Base-by-base conservation (phyloP, 30 jellyfish, hydroid and myxozoan species). In the Pseudorhiza aurosa region DNA sequence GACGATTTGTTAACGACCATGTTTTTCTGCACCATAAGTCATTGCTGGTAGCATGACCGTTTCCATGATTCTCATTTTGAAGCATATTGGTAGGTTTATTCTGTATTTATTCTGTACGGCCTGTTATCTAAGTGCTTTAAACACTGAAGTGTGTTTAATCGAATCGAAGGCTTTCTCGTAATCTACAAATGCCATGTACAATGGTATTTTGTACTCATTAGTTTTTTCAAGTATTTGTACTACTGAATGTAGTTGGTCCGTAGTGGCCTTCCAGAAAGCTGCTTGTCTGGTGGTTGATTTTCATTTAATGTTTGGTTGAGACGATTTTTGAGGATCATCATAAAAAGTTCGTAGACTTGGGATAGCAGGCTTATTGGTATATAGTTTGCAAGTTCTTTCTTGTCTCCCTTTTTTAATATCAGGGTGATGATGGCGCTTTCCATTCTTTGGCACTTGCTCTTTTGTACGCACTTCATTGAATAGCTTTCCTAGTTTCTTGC, bases 211-310 rank as follows among this genome's bases (percentile, higher is more conserved):
- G 42, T 51, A 75, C 31, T 75, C 67, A 35, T 57, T 75, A 28
- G 82, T 2, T 56, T 75, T 75, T 29, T 75, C 88, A 1, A n/a
- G n/a, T n/a, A n/a, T n/a, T n/a, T n/a, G n/a, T n/a, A n/a, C n/a
- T n/a, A n/a, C n/a, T n/a, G n/a, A 51, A 1, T 75, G 88, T 36
- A 75, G 55, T 65, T 75, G 88, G 31, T 75, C 88, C 6, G 33
- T 75, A 67, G 88, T 57, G 26, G 82, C 78, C 19, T 27, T 56
- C 10, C 88, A 3, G 43, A n/a, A 75, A 5, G 81, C 88, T 32
- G 88, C 88, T 55, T 75, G 88, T 75, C 88, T 57, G 82, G 82
- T 75, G 78, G 78, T 18, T 75, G 88, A 26, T 57, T 15, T 30
- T 75, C 78, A 26, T 42, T 47, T 49, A 75, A 8, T n/a, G 82